Base-by-base conservation (phyloP, 2,888 invertebrate species). In the Drosophila siamana region DNA sequence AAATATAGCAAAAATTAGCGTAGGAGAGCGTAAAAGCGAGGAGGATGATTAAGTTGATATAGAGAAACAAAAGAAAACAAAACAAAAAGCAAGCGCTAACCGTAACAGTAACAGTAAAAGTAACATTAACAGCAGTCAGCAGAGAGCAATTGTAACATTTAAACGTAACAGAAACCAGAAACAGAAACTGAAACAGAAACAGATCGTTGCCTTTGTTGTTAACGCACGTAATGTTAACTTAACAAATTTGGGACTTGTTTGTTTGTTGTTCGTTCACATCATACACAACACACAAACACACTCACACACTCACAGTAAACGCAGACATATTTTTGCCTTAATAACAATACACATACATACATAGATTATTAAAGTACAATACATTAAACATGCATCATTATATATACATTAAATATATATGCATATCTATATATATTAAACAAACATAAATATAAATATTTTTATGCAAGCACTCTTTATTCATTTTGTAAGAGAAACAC, bases 191-290 rank as follows among this genome's bases (percentile, higher is more conserved):
- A 7, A 40, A 46, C 52, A 56, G 24, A 50, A 55, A 57, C 59
- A 60, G 59, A 56, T 33, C 56, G 30, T 43, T 59, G 44, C 54
- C 41, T 67, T 50, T 51, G 56, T 52, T 72, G 30, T 30, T 30
- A 44, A 52, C 38, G 52, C 28, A 47, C 19, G 33, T 33, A 24
- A 51, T 38, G 13, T 54, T 15, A 36, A 41, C n/a, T 33, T 33
- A 1, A 16, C 22, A 46, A 47, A 47, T 56, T 46, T 30, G 33
- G 36, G 9, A 48, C 24, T 33, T 19, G 74, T 65, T 40, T 22
- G 57, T 60, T 77, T 72, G 74, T 74, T 74, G 74, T 74, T 74
- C 73, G 51, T n/a, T 15, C 63, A 54, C 44, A 59, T 41, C 44
- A 30, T 24, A 44, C 26, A 47, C 5, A 19, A 40, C 19, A 38